phyloP scores from a whole-genome alignment of 2,888 invertebrate genomes.

The Ophioninae sp. region DNA sequence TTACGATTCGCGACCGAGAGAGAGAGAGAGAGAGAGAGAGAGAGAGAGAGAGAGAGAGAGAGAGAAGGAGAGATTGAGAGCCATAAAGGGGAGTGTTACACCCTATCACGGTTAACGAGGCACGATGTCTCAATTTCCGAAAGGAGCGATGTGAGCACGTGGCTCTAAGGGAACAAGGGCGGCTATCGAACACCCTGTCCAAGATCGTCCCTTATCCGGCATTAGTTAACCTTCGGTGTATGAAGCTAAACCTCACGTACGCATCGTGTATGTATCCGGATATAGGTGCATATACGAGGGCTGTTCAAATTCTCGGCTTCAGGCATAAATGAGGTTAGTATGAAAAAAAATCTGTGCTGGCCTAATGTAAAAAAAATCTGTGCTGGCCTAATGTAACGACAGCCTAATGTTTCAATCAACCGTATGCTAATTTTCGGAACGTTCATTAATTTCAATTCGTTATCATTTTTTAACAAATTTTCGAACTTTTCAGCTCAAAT shows the following conservation, averaged over 20 bases:
- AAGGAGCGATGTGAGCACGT: conserved; percentile 66
- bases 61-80: neutral
- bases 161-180: conserved; percentile 64
- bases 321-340: too few species aligned
- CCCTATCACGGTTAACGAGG: conserved; percentile 73
- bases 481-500: too few species aligned
- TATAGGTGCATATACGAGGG: neutral
- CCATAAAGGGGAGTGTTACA: conserved; percentile 54
- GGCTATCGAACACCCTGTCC: conserved; percentile 57
- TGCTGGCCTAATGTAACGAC: too few species aligned
- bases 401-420: too few species aligned
- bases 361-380: too few species aligned
- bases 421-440: too few species aligned
- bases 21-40: conserved; percentile 8
- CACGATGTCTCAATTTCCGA: conserved; percentile 79
- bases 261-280: neutral
- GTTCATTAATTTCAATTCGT: too few species aligned
- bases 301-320: too few species aligned
- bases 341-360: too few species aligned
- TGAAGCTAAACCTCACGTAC: conserved; percentile 29
- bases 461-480: too few species aligned
- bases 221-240: conserved; percentile 49
- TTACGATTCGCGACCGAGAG: conserved; percentile 46
- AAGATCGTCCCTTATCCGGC: conserved; percentile 45
- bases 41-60: conserved; percentile 20